Percentiles rank a stretch among this genome's conserved stretches.
These are phyloP conservation scores for Ancistrus triradiatus DNA, from an alignment of 2,113 vertebrate species.

Conservation along the genomic window DNA sequence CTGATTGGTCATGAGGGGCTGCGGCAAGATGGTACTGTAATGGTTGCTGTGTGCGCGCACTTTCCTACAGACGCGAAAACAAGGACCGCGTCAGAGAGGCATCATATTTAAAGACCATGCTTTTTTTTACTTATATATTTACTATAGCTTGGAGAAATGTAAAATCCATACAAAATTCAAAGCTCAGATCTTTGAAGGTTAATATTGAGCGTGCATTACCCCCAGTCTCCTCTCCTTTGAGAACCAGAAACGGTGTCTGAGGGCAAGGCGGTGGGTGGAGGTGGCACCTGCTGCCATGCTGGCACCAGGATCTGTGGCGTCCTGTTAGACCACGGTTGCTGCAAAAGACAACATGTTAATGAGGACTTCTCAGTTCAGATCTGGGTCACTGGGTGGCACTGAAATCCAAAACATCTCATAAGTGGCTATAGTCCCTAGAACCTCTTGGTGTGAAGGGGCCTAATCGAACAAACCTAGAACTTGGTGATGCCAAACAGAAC, in stretches of 20 bases:
- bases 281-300: constrained; percentile 89
- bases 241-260: constrained; percentile 79
- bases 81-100: no score
- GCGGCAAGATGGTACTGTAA: constrained; percentile 83
- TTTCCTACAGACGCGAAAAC: constrained; percentile 68
- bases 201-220: constrained; percentile 79
- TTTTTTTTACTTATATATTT: no score
- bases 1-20: constrained; percentile 86
- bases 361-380: no score
- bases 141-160: background rate
- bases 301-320: constrained; percentile 88
- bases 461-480: no score
- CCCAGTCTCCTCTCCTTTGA: constrained; percentile 89
- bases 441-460: no score
- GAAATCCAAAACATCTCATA: no score
- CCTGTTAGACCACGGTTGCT: constrained; percentile 84
- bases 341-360: no score
- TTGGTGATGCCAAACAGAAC: no score
- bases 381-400: no score
- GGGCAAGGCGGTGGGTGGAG: constrained; percentile 75
- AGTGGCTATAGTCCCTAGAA: no score
- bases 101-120: no score
- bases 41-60: constrained; percentile 79
- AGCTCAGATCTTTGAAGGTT: no score
- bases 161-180: background rate